These are phyloP conservation scores for Nasua narica DNA, from an alignment of 2,797 vertebrate genomes.

Conservation along the genomic window DNA sequence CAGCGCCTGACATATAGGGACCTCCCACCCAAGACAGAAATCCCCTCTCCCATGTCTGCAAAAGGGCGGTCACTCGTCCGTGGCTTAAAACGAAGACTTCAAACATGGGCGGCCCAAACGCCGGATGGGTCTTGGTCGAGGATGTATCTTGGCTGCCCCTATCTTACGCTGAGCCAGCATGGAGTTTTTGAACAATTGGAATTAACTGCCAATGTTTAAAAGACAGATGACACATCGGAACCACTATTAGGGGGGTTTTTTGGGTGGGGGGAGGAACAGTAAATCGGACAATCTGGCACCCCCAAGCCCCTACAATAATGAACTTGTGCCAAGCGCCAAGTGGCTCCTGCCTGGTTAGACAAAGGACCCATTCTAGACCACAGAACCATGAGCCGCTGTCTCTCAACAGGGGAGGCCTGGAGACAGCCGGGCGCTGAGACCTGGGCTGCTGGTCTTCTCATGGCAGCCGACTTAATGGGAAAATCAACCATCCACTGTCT, in stretches of 20 bases:
- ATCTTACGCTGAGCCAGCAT: background rate
- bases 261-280: background rate
- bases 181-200: background rate
- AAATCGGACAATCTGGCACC: background rate
- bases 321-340: background rate
- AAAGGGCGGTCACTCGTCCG: background rate
- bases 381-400: background rate
- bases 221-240: background rate
- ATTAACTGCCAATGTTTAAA: background rate
- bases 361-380: background rate
- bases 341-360: background rate
- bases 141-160: background rate
- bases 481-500: background rate
- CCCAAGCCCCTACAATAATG: background rate
- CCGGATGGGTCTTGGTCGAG: background rate
- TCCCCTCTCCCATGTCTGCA: background rate
- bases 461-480: background rate
- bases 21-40: background rate
- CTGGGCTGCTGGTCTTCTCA: background rate
- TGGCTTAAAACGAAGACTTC: background rate
- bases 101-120: background rate
- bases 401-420: background rate
- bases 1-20: background rate
- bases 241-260: background rate
- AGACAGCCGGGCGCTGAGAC: background rate